These are phyloP conservation scores for Hemicordylus capensis DNA, from an alignment of 2,113 vertebrate genomes.

Conservation along the genomic window DNA sequence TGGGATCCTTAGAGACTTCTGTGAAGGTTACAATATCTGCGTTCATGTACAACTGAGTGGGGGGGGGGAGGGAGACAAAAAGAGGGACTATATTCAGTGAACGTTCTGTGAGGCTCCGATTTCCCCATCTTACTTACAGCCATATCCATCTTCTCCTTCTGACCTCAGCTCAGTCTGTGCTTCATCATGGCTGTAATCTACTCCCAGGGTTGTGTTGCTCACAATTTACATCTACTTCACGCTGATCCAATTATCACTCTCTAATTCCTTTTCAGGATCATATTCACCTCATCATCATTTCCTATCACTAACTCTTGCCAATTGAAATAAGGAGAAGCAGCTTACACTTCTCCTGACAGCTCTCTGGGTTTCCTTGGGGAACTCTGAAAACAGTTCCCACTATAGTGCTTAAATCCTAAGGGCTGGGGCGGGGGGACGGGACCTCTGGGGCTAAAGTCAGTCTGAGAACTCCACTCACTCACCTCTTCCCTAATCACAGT, in stretches of 20 bases:
- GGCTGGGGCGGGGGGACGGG: too few relatives aligned
- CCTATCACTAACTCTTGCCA: background rate
- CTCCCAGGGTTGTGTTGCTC: background rate
- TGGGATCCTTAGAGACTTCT: slow-evolving; percentile 88
- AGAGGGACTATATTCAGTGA: fast-evolving
- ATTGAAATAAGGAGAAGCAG: background rate
- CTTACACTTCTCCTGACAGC: background rate
- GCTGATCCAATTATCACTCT: background rate
- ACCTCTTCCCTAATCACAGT: too few relatives aligned
- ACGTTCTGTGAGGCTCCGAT: fast-evolving
- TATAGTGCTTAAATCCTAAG: background rate
- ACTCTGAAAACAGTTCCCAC: background rate
- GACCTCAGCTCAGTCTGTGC: background rate
- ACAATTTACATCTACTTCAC: background rate
- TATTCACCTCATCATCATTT: background rate
- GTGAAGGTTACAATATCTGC: slow-evolving; percentile 85
- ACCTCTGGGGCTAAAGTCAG: background rate
- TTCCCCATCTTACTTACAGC: background rate
- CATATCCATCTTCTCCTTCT: background rate
- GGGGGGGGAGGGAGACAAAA: fast-evolving
- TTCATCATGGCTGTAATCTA: background rate
- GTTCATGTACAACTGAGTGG: slow-evolving; percentile 78
- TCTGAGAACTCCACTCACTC: background rate
- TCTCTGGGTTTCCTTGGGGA: background rate
- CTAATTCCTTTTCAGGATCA: fast-evolving